Percentiles rank a stretch among this genome's conserved stretches.
These are phyloP conservation scores for Drosophila mulleri DNA, from an alignment of 2,888 invertebrate genomes.

Conservation along the genomic window DNA sequence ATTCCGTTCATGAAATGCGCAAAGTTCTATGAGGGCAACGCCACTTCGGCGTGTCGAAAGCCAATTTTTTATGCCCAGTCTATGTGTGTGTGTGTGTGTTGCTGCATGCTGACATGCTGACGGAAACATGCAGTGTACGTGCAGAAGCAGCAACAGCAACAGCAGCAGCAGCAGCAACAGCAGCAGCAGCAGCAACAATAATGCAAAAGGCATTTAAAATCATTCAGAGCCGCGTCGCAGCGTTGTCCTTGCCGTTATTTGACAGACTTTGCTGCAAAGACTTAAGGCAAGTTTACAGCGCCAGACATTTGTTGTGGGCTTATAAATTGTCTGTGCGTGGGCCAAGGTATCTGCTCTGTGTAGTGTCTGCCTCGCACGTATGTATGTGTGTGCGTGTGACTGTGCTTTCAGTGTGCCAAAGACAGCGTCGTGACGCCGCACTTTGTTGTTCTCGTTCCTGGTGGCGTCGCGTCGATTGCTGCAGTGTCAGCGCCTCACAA, in stretches of 20 bases:
- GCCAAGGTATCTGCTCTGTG: slow-evolving; percentile 68
- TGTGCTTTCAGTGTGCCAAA: slow-evolving; percentile 29
- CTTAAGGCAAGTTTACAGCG: slow-evolving; percentile 78
- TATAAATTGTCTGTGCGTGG: slow-evolving; percentile 79
- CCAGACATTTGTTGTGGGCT: slow-evolving; percentile 82
- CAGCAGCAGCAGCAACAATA: slow-evolving; percentile 34
- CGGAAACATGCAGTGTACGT: slow-evolving; percentile 76
- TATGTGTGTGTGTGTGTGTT: slow-evolving; percentile 16
- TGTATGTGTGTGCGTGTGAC: background rate
- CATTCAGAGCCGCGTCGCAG: slow-evolving; percentile 67
- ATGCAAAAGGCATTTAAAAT: slow-evolving; percentile 62
- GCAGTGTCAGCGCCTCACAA: slow-evolving; percentile 67
- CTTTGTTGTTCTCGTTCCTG: slow-evolving; percentile 24
- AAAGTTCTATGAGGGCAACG: slow-evolving; percentile 26
- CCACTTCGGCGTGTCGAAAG: slow-evolving; percentile 39
- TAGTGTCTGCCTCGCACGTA: slow-evolving; percentile 12
- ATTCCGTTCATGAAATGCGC: slow-evolving; percentile 32
- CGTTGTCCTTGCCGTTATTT: slow-evolving; percentile 57
- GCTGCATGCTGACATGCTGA: slow-evolving; percentile 67
- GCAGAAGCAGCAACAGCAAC: slow-evolving; percentile 28
- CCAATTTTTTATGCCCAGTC: slow-evolving; percentile 22
- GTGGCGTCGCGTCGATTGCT: slow-evolving; percentile 63
- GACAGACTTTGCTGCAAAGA: slow-evolving; percentile 70
- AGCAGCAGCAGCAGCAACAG: slow-evolving; percentile 22
- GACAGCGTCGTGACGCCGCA: slow-evolving; percentile 43